phyloP scores from a whole-genome alignment of 37 sponge, comb jelly and placozoan species.

The Cliona cf. orientalis region DNA sequence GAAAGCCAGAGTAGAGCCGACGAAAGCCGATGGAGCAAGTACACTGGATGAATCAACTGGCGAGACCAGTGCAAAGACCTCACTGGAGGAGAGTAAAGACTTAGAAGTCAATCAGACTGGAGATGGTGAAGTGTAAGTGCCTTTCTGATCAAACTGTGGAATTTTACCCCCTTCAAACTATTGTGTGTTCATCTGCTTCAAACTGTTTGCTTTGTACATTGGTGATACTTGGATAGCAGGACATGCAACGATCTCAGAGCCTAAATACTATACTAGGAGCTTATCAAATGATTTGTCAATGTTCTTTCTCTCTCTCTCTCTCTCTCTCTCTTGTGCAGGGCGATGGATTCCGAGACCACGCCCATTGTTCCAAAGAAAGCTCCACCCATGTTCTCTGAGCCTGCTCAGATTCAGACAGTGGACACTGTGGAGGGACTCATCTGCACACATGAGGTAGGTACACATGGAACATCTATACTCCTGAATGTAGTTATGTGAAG shows the following conservation, averaged over 20 bases:
- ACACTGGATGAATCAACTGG: not conserved
- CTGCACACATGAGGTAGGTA: conserved; percentile 80
- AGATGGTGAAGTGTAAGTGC: conserved; percentile 3
- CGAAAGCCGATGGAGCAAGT: not conserved
- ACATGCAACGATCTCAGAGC: too few relatives aligned
- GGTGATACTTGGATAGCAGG: too few relatives aligned
- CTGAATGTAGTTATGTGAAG: not conserved
- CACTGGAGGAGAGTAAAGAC: not conserved
- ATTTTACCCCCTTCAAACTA: too few relatives aligned
- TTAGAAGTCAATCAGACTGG: not conserved
- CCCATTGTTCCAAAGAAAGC: conserved; percentile 4
- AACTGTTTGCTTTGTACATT: too few relatives aligned
- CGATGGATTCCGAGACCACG: not conserved
- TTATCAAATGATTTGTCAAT: not conserved
- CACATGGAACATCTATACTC: not conserved
- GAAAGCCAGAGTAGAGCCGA: not conserved
- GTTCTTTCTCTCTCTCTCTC: not conserved
- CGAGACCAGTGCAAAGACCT: too few relatives aligned
- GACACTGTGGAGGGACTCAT: conserved; percentile 65
- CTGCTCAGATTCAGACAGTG: conserved; percentile 48
- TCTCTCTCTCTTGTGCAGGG: not conserved
- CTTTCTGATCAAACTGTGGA: too few relatives aligned
- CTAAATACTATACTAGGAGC: too few relatives aligned
- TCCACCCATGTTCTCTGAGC: conserved; percentile 55
- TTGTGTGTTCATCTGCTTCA: too few relatives aligned